Percentiles rank a stretch among this genome's conserved stretches.
Evolutionary conservation across 1,140 invertebrate species (phyloP).

Genomic region (Atopsyche davidsoni): DNA sequence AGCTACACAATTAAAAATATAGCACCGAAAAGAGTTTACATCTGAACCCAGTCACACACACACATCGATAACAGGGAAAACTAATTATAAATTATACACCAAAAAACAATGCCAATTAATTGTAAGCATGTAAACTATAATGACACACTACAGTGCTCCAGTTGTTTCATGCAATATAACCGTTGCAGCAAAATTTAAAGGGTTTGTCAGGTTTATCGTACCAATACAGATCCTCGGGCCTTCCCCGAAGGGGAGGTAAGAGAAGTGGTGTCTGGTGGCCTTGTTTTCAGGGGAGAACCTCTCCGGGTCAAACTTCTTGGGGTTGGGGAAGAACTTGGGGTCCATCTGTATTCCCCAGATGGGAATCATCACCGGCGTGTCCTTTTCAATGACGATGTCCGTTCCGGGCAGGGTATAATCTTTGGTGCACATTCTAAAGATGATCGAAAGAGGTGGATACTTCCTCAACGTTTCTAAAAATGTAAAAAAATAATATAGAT

Average conservation of each 20-base stretch:
- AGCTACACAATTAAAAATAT: too few relatives aligned
- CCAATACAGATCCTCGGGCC: conserved; percentile 53
- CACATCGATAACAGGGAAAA: too few relatives aligned
- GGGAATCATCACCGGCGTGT: conserved; percentile 44
- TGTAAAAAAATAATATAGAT: too few relatives aligned
- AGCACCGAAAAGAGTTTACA: too few relatives aligned
- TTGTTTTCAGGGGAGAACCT: conserved; percentile 37
- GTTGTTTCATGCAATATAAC: too few relatives aligned
- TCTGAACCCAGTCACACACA: too few relatives aligned
- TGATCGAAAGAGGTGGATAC: conserved; percentile 32
- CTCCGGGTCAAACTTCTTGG: conserved; percentile 42
- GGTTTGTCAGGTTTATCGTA: too few relatives aligned
- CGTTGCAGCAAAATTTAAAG: too few relatives aligned
- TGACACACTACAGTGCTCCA: too few relatives aligned
- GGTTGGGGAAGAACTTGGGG: conserved; percentile 36
- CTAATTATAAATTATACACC: too few relatives aligned
- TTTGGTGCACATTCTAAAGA: conserved; percentile 32
- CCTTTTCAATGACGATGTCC: conserved; percentile 43
- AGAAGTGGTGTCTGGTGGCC: conserved; percentile 36
- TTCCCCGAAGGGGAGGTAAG: conserved; percentile 52
- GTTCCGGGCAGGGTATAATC: conserved; percentile 43
- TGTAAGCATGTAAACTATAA: too few relatives aligned
- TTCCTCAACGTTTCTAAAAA: conserved; percentile 35
- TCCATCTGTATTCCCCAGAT: conserved; percentile 42
- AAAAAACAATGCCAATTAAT: too few relatives aligned